Evolutionary conservation across 2,797 vertebrate genomes (phyloP).

Genomic region (Leptatherina wallacei): DNA sequence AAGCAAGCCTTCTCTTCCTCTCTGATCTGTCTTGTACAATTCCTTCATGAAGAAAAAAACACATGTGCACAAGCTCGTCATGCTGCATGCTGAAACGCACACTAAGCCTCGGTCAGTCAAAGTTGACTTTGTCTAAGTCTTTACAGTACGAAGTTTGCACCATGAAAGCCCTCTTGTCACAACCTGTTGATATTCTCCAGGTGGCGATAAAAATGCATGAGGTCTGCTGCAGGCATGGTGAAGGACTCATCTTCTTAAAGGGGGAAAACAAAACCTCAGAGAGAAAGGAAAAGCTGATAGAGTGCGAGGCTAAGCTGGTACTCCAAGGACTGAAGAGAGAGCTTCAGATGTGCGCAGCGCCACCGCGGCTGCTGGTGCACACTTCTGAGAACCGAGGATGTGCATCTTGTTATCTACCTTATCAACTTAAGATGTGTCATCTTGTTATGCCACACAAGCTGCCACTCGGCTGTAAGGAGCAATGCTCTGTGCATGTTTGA

Average conservation of each 20-base stretch:
- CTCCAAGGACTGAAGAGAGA: constrained; percentile 71
- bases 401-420: constrained; percentile 75
- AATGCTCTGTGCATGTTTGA: constrained; percentile 53
- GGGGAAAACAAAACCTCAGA: constrained; percentile 78
- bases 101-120: constrained; percentile 63
- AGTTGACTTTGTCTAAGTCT: constrained; percentile 66
- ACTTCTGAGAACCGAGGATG: constrained; percentile 68
- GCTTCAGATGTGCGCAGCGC: constrained; percentile 69
- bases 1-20: neutral
- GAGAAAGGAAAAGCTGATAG: constrained; percentile 65
- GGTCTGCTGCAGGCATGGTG: constrained; percentile 72
- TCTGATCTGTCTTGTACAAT: neutral
- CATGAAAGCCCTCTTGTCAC: constrained; percentile 76
- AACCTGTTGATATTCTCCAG: constrained; percentile 82
- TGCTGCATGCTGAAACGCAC: constrained; percentile 13
- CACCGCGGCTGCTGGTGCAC: constrained; percentile 56
- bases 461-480: constrained; percentile 62
- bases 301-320: constrained; percentile 64
- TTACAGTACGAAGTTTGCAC: constrained; percentile 69
- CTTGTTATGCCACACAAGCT: constrained; percentile 65
- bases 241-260: constrained; percentile 75
- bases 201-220: constrained; percentile 84
- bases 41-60: neutral
- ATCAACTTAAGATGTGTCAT: constrained; percentile 68
- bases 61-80: neutral